These are phyloP conservation scores for Falco novaeseelandiae DNA, from an alignment of 2,797 vertebrate genomes.

Conservation along the genomic window DNA sequence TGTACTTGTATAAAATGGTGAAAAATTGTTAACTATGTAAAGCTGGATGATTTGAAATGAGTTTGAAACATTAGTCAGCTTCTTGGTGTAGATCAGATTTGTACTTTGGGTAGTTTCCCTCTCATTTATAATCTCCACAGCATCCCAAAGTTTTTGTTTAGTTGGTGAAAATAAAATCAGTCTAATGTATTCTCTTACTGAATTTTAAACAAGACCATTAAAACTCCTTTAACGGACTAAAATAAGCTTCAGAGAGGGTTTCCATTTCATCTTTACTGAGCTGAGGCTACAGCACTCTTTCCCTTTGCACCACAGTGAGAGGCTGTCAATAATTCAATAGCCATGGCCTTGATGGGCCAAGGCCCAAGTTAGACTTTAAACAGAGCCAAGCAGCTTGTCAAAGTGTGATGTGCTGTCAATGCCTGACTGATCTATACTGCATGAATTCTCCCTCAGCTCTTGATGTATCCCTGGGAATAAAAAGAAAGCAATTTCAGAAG, in stretches of 20 bases:
- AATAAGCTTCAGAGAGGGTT: conserved; percentile 82
- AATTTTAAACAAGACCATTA: conserved; percentile 87
- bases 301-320: conserved; percentile 74
- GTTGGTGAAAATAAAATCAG: conserved; percentile 76
- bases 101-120: conserved; percentile 4
- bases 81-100: not conserved
- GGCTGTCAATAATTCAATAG: conserved; percentile 88
- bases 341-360: conserved; percentile 80
- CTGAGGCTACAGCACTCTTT: conserved; percentile 72
- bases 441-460: conserved; percentile 77
- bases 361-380: conserved; percentile 81
- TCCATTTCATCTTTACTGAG: conserved; percentile 85
- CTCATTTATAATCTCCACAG: conserved; percentile 55
- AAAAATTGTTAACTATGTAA: not conserved
- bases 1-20: not conserved
- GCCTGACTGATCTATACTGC: conserved; percentile 84
- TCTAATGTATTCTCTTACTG: conserved; percentile 80
- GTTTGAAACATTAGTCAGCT: not conserved
- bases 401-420: conserved; percentile 81
- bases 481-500: conserved; percentile 81
- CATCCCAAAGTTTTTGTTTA: conserved; percentile 77
- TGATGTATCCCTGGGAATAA: conserved; percentile 78
- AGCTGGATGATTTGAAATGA: not conserved
- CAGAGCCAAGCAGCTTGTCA: conserved; percentile 82
- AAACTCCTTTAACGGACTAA: conserved; percentile 82